Base-by-base conservation (phyloP, 2,113 vertebrate species). In the Leucoraja erinaceus region DNA sequence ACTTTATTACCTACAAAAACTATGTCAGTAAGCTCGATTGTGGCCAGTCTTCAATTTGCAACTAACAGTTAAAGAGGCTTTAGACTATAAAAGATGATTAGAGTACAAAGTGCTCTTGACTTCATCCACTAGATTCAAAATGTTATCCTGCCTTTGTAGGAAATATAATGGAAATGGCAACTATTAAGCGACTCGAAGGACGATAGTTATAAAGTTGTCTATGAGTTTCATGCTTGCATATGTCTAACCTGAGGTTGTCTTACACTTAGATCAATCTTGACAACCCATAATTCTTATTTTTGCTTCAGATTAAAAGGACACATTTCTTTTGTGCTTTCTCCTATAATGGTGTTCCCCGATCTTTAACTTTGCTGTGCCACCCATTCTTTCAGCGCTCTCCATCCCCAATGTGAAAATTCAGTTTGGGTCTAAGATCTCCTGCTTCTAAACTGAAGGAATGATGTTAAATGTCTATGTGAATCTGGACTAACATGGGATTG, bases 1-100 rank as follows among this genome's bases (percentile, higher is more conserved):
- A 74, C 90, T 72, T 91, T 91, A 91, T 74, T 74, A 91, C 68
- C 90, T 74, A 12, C 22, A 72, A 47, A 47, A 91, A 91, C 68
- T 18, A 90, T 68, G 68, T 91, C 33, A 28, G 83, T 72, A 38
- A 54, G 90, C 90, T 25, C 38, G 66, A 91, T 72, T 16, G 0
- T 72, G 90, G 16, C 90, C 68, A 72, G 31, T 74, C 90, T 72
- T 54, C 83, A 63, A 63, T 88, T 88, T 88, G 83, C 83, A 88
- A 88, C 4, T 59, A 88, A 88, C 59, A 88, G 83, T 88, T 31
- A 88, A 63, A 72, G 20, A 91, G 33, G 18, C 33, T 74, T 72
- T 47, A 12, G 38, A 72, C 8, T 72, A 6, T 28, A 90, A 54
- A 68, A 31, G 59, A 66, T 63, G 56, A 88, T 5, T 88, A 14